Evolutionary conservation across 2,888 invertebrate genomes (phyloP), one percentile per base, ranked within the genome.

Genomic region (Eupithecia pulchellata): DNA sequence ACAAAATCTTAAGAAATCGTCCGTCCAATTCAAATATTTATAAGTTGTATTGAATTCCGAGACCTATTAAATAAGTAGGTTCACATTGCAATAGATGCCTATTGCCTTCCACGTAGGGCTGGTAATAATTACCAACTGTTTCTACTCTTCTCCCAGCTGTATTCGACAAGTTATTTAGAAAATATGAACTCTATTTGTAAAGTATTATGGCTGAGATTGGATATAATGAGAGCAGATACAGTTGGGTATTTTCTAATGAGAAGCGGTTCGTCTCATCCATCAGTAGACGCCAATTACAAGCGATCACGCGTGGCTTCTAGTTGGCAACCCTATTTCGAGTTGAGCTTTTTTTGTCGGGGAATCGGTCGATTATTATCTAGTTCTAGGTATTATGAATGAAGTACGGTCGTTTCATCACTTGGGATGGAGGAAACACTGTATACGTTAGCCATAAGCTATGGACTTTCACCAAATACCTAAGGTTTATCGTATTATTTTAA

Each of bases 231-330:
- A 39, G 80, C 79, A 71, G 67, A 36, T 57, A 80, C 81, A 73
- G 75, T 83, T 86, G 75, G 86, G 79, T 47, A 64, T 78, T 75
- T 76, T 79, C 81, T 86, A 87, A 88, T 88, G 86, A 88, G 86
- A 82, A 82, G 75, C 81, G 80, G 82, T 78, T 75, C 79, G 79
- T 83, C 83, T 81, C 85, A 87, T 86, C 87, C 86, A 85, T 85
- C 78, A 78, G 76, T 77, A 72, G 77, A 76, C 74, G 78, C 91
- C 92, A 93, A 92, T 93, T 92, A 93, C 91, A 87, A 85, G 81
- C 84, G 89, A 90, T 91, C 91, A 90, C 89, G 90, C 89, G 86
- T 90, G 84, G 82, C 83, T 82, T 84, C 79, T 75, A 72, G 79
- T 80, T 86, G 88, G 85, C 87, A 90, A 86, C 88, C 89, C 88